Base-by-base conservation (phyloP, 1,140 invertebrate genomes). In the Sweltsa coloradensis region DNA sequence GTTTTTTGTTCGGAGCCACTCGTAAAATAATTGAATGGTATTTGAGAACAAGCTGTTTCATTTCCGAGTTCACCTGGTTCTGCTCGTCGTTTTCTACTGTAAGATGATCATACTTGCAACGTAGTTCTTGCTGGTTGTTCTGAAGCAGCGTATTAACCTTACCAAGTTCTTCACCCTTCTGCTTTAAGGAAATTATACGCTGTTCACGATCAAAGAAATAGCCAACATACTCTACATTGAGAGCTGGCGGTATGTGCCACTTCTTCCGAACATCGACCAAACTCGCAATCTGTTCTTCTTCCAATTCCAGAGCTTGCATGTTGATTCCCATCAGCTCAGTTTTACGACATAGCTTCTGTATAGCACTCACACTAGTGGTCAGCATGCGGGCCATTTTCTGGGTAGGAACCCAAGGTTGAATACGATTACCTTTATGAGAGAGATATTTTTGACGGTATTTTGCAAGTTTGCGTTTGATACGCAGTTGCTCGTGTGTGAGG, bases 381-480 rank as follows among this genome's bases (percentile, higher is more conserved):
- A 97, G 62, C 51, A 91, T 66, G 22, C 92, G 71, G 1, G 90
- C 87, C 81, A 94, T 88, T 67, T 96, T 96, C 63, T 95, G 89
- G 3, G 89, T 91, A 7, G 89, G 89, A 6, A 91, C 84, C 90
- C 90, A 93, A 2, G 89, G 85, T 41, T 82, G 77, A 48, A 80
- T 79, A 54, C 83, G 78, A 4, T 78, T 71, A 22, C 77, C 72
- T 67, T 90, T 90, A 50, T 80, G 74, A 43, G 73, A 73, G 3
- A 78, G 62, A 67, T 87, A 88, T 60, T 86, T 85, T 27, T 76
- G 70, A 36, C 81, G 72, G 51, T 86, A 83, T 58, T 87, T 87
- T 0, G 74, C 70, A 2, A 90, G 61, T 65, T 89, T 88, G 29
- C 85, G 65, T 57, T 84, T 75, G 56, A 86, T 89, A 48, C 85